Conservation (phyloP, 2,113 vertebrate species). For the Notothenia coriiceps region DNA sequence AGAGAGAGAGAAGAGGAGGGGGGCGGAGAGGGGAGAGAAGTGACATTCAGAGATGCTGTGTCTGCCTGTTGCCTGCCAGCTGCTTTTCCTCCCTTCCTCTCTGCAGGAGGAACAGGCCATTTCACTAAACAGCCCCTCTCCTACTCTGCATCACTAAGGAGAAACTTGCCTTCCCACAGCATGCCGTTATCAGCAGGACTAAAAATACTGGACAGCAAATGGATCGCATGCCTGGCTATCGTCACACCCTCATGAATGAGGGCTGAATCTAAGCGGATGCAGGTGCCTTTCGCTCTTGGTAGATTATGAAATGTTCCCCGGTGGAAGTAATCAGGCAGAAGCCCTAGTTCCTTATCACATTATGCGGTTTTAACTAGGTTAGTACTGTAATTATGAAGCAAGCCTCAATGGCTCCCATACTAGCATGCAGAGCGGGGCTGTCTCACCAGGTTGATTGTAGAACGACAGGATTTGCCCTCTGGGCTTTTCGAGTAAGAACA, state of each 20-base stretch:
- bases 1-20: background rate
- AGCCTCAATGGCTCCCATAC: slow-evolving; percentile 53
- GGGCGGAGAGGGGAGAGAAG: background rate
- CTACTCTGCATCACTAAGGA: slow-evolving; percentile 62
- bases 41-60: slow-evolving; percentile 60
- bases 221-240: slow-evolving; percentile 51
- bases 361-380: slow-evolving; percentile 52
- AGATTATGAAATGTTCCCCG: slow-evolving; percentile 60
- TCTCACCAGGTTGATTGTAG: background rate
- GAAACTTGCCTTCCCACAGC: slow-evolving; percentile 57
- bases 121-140: slow-evolving; percentile 52
- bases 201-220: slow-evolving; percentile 70
- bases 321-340: slow-evolving; percentile 59
- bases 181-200: slow-evolving; percentile 63
- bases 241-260: slow-evolving; percentile 26
- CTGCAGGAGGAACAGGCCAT: slow-evolving; percentile 57
- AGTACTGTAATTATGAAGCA: slow-evolving; percentile 49
- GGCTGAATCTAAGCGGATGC: slow-evolving; percentile 37
- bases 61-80: slow-evolving; percentile 70
- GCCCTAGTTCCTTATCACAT: slow-evolving; percentile 50
- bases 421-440: slow-evolving; percentile 20
- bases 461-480: slow-evolving; percentile 16
- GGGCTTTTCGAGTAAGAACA: slow-evolving; percentile 6
- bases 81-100: slow-evolving; percentile 65
- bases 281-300: slow-evolving; percentile 49